These are phyloP conservation scores for Belgica antarctica DNA, from an alignment of 2,888 invertebrate species.

Conservation along the genomic window DNA sequence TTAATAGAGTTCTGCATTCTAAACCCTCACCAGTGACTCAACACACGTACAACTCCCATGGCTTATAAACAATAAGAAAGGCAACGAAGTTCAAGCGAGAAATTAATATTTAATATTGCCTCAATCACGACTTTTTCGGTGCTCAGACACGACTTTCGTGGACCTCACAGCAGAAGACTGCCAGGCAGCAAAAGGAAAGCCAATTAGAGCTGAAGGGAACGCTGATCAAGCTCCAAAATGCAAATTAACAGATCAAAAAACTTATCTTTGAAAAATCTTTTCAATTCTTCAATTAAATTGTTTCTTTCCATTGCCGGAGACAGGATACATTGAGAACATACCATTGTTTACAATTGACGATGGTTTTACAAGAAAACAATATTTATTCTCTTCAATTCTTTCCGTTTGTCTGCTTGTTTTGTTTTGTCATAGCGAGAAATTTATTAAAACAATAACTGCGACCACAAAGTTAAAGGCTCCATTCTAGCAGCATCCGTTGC, in stretches of 20 bases:
- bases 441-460: slow-evolving; percentile 16
- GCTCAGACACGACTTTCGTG: slow-evolving; percentile 9
- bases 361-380: slow-evolving; percentile 14
- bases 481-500: too few relatives aligned
- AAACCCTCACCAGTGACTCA: too few relatives aligned
- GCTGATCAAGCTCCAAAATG: too few relatives aligned
- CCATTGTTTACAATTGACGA: slow-evolving; percentile 39
- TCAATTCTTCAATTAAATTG: slow-evolving; percentile 38
- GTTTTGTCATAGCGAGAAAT: not conserved
- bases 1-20: too few relatives aligned
- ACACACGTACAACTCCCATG: too few relatives aligned
- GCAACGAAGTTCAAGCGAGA: slow-evolving; percentile 16
- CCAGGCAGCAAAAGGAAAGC: too few relatives aligned
- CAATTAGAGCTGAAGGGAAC: too few relatives aligned
- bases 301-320: slow-evolving; percentile 29
- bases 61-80: slow-evolving; percentile 11
- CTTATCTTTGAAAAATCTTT: not conserved
- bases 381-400: slow-evolving; percentile 11
- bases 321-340: slow-evolving; percentile 36
- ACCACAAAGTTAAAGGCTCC: not conserved
- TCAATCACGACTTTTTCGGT: slow-evolving; percentile 40
- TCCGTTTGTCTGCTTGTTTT: not conserved
- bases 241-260: slow-evolving; percentile 7
- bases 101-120: slow-evolving; percentile 36
- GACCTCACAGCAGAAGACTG: too few relatives aligned